phyloP scores from a whole-genome alignment of 2,113 vertebrate species.

The Edolisoma coerulescens region DNA sequence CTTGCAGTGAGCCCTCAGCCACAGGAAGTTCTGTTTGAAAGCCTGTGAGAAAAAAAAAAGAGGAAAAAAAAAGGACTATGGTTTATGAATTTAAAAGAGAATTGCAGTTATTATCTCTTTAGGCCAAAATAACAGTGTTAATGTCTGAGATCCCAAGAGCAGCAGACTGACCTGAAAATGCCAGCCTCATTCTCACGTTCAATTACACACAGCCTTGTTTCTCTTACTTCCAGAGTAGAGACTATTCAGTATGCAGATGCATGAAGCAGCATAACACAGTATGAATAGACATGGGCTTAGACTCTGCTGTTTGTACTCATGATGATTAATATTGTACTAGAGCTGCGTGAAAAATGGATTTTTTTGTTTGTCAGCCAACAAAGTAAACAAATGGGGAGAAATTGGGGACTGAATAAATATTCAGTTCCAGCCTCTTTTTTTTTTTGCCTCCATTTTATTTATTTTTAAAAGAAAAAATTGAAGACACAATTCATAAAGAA shows the following conservation, averaged over 20 bases:
- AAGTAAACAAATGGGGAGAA: constrained; percentile 44
- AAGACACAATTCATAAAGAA: not conserved
- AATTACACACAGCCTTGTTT: constrained; percentile 5
- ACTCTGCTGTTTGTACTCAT: constrained; percentile 22
- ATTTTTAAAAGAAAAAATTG: constrained; percentile 15
- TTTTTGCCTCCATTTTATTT: not conserved
- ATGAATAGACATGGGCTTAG: constrained; percentile 38
- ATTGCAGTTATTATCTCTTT: constrained; percentile 10
- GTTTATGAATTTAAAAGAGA: constrained; percentile 2
- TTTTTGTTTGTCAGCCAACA: constrained; percentile 52
- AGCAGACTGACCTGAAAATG: constrained; percentile 27
- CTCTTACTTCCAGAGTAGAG: constrained; percentile 16
- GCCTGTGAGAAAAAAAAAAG: not conserved
- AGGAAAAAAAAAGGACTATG: fast-evolving
- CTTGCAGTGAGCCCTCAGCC: not conserved
- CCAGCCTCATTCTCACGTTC: not conserved
- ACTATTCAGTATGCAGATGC: constrained; percentile 43
- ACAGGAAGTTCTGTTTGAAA: not conserved
- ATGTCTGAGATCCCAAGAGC: not conserved
- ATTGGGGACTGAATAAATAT: constrained; percentile 27
- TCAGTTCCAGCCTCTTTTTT: not conserved
- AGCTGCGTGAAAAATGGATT: constrained; percentile 52
- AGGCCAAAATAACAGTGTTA: constrained; percentile 36
- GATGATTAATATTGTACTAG: constrained; percentile 56
- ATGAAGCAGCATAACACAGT: constrained; percentile 4